Evolutionary conservation across 2,113 vertebrate species (phyloP), one percentile per base, ranked within the genome.

Genomic region (Romanogobio albipinnatus): DNA sequence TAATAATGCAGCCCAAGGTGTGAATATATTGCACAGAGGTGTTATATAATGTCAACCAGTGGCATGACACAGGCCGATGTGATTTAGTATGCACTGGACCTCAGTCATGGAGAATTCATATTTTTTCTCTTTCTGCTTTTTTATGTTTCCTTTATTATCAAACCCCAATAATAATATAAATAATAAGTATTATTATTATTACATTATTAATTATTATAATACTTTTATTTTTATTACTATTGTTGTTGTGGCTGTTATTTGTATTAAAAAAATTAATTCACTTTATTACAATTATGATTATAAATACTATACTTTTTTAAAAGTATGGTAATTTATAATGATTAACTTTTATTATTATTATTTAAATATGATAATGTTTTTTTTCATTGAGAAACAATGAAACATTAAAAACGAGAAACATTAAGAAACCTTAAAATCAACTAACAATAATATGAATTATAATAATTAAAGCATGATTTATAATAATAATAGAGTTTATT

Each of bases 11-110:
- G 64, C 45, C 78, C 66, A 24, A 71, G 26, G 47, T 68, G 47
- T 82, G 80, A 71, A 24, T 70, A 24, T 71, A 71, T 66, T 78
- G 15, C 7, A 80, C 43, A 47, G 75, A 53, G 51, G 22, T 64
- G 58, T 80, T 66, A 66, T 80, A 80, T 66, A 81, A 81, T 62
- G 78, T 66, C 58, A 80, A 66, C 59, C 39, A 45, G 59, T 45
- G 45, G 64, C 59, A 64, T 9, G 24, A 45, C 59, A 81, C 24
- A 49, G 61, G 24, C 43, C 36, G 9, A 43, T 79, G n/a, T 29
- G 15, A 81, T 81, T 81, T 7, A n/a, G 33, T 33, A 66, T 81
- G 26, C 4, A 33, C 59, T 61, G 24, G 24, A 64, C 11, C 3
- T 77, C 17, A 17, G 13, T 29, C 15, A 81, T 49, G 8, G 39